Evolutionary conservation across 2,888 invertebrate species (phyloP).

Genomic region (Drosophila mettleri): DNA sequence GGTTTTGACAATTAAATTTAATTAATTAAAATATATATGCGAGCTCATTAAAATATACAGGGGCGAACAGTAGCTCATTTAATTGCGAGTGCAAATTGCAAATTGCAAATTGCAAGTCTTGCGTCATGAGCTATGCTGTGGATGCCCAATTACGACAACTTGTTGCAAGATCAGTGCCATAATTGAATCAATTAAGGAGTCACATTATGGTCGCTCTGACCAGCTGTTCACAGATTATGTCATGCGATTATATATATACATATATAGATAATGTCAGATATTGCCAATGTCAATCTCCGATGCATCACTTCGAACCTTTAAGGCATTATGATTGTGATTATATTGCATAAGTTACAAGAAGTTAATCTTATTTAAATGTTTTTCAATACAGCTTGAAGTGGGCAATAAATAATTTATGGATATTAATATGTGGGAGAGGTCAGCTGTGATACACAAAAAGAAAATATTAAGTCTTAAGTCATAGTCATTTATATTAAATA

Average conservation of each 20-base stretch:
- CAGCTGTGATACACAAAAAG: too few species aligned
- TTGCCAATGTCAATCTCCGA: constrained; percentile 8
- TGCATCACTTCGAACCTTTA: background rate
- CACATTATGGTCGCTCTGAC: constrained; percentile 2
- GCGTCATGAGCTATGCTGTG: constrained; percentile 30
- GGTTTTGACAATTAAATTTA: constrained; percentile 60
- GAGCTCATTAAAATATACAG: constrained; percentile 62
- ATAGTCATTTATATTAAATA: too few species aligned
- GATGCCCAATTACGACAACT: constrained; percentile 24
- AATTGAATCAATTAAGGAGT: constrained; percentile 16
- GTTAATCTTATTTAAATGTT: too few species aligned
- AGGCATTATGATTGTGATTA: too few species aligned
- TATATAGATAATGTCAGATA: background rate
- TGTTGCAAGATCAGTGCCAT: constrained; percentile 37
- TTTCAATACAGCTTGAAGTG: too few species aligned
- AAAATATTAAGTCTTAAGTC: too few species aligned
- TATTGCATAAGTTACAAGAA: too few species aligned
- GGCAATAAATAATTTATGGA: too few species aligned
- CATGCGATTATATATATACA: constrained; percentile 13
- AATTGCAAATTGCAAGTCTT: constrained; percentile 29
- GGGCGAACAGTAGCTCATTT: constrained; percentile 37
- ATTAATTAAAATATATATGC: constrained; percentile 64
- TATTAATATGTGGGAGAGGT: too few species aligned
- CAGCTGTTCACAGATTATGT: constrained; percentile 39
- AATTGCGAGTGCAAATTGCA: constrained; percentile 34